Base-by-base conservation (phyloP, 2,113 vertebrate species). In the Butorides virescens region DNA sequence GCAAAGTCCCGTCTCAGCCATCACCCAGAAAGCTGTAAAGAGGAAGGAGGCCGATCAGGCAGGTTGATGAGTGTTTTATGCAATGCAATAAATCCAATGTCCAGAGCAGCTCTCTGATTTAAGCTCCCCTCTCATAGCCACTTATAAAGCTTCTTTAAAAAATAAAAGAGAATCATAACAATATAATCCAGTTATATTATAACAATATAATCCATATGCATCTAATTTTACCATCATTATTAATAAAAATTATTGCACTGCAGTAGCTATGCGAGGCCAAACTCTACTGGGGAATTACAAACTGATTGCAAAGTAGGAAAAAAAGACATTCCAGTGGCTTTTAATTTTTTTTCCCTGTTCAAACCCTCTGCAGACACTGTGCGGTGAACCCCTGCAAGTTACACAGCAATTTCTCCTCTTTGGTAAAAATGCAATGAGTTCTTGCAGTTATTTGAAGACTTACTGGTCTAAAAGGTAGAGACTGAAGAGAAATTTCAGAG, bases 11-110 rank as follows among this genome's bases (percentile, higher is more conserved):
- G 5, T 17, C 44, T 58, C 26, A 55, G 53, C 80, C 84, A 67
- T 70, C 75, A 72, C 90, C 49, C 87, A 72, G 87, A 87, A 55
- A 89, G 84, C 94, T 55, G 47, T 95, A 94, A 96, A 95, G 87
- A 91, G 84, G 68, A 18, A 46, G 90, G 67, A 76, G 42, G 90
- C 76, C 83, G 72, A 67, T 71, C 58, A 3, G 68, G 90, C 87
- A 95, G 56, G 83, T 34, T 72, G 87, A 92, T 53, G 92, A 86
- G 88, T 67, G 90, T 5, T 95, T 95, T 93, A 76, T 89, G 67
- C 67, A 83, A 71, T 4, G 29, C 76, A 86, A 91, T 95, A 96
- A 95, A 95, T 71, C 84, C 84, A 44, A 36, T 91, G 66, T 52
- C 84, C 63, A 37, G 67, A 66, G 63, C 47, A 75, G n/a, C 15